phyloP scores from a whole-genome alignment of 2,113 vertebrate species.

The Brachyhypopomus gauderio region DNA sequence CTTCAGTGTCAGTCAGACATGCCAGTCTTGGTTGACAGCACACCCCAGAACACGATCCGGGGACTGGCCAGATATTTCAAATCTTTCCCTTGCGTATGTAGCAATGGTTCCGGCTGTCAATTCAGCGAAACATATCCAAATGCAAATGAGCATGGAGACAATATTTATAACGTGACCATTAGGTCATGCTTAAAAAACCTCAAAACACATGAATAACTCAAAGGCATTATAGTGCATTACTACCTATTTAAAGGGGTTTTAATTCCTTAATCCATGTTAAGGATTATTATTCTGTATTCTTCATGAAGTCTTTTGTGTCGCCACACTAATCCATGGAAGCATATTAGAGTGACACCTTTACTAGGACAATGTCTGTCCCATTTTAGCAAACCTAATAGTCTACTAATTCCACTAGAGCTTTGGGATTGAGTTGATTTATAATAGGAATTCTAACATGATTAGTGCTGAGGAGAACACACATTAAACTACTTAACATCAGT shows the following conservation, averaged over 20 bases:
- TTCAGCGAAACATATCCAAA: neutral
- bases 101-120: too few relatives aligned
- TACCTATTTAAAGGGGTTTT: neutral
- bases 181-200: too few relatives aligned
- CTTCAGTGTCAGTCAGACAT: too few relatives aligned
- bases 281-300: conserved; percentile 12
- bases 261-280: neutral
- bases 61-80: too few relatives aligned
- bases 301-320: neutral
- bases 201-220: too few relatives aligned
- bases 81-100: too few relatives aligned
- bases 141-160: neutral
- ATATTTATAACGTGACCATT: too few relatives aligned
- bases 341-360: conserved; percentile 5
- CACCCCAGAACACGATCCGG: too few relatives aligned
- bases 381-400: conserved; percentile 20
- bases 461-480: neutral
- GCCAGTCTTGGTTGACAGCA: too few relatives aligned
- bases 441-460: conserved; percentile 19
- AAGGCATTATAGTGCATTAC: neutral
- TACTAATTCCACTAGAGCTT: conserved; percentile 18
- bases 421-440: conserved; percentile 10
- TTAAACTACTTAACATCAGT: conserved; percentile 13
- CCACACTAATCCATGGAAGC: conserved; percentile 5
- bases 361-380: conserved; percentile 11